These are phyloP conservation scores for Drosophila testacea DNA, from an alignment of 2,888 invertebrate species.

Conservation along the genomic window DNA sequence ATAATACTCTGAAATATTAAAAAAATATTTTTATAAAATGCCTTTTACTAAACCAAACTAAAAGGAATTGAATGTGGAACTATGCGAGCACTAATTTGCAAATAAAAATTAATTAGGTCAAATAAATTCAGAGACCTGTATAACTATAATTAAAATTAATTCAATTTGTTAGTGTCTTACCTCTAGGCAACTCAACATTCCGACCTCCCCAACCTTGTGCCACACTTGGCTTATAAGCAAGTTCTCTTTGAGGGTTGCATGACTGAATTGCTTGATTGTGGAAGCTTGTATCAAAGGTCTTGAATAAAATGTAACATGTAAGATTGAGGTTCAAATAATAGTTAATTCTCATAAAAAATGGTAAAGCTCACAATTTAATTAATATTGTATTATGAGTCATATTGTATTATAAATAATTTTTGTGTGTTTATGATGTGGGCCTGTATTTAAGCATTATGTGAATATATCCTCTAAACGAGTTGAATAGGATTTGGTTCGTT, in stretches of 20 bases:
- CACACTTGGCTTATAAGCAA: slow-evolving; percentile 84
- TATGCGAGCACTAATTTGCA: background rate
- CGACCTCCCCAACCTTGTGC: slow-evolving; percentile 85
- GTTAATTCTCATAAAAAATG: too few relatives aligned
- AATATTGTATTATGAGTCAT: too few relatives aligned
- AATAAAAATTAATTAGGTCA: background rate
- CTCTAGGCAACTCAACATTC: slow-evolving; percentile 83
- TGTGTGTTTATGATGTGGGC: too few relatives aligned
- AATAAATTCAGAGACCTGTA: background rate
- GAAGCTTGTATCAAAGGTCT: slow-evolving; percentile 13
- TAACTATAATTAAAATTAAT: background rate
- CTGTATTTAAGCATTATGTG: too few relatives aligned
- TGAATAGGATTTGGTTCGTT: too few relatives aligned
- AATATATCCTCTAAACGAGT: too few relatives aligned
- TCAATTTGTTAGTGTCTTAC: slow-evolving; percentile 51
- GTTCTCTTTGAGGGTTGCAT: slow-evolving; percentile 79
- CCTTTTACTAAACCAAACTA: background rate
- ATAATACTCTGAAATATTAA: slow-evolving; percentile 55
- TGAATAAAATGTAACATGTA: background rate
- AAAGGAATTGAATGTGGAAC: background rate
- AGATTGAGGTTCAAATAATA: background rate
- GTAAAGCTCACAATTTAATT: too few relatives aligned
- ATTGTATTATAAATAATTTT: too few relatives aligned
- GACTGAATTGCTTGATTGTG: slow-evolving; percentile 21
- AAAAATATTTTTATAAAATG: background rate